Base-by-base conservation (phyloP, 2,888 invertebrate genomes). In the Oxycera nigricornis region DNA sequence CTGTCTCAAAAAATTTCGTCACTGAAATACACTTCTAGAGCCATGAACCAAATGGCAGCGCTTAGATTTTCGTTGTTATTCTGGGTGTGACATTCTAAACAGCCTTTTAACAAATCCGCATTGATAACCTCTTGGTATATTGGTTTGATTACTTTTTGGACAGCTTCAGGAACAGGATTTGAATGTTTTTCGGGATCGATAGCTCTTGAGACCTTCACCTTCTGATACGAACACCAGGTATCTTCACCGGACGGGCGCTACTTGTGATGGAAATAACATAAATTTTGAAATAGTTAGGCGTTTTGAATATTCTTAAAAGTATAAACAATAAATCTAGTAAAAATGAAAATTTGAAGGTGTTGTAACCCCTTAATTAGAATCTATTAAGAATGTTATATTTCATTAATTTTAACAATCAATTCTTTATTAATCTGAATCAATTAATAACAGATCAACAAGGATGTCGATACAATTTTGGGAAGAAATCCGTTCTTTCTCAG, bases 401-500 rank as follows among this genome's bases (percentile, higher is more conserved):
- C n/a, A n/a, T n/a, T n/a, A n/a, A n/a, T n/a, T n/a, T n/a, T n/a
- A n/a, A n/a, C n/a, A n/a, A n/a, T n/a, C n/a, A n/a, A n/a, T n/a
- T n/a, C n/a, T n/a, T n/a, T n/a, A n/a, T n/a, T n/a, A n/a, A n/a
- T n/a, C n/a, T n/a, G n/a, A n/a, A n/a, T n/a, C n/a, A n/a, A n/a
- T n/a, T n/a, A n/a, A n/a, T n/a, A 82, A 1, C 77, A 82, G 78
- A 76, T 85, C 1, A 82, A 86, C 75, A 84, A 86, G 35, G 81
- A 85, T 20, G 76, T 79, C 0, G 89, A 89, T 72, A 86, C 85
- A 0, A 78, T 89, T 7, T 79, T 86, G 7, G 84, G 84, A 1
- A 83, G 84, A 55, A 87, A 87, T 82, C 87, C 87, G 0, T 87
- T 89, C 77, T 75, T 82, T 0, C 76, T 88, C 24, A 84, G 82